Percentiles rank a stretch among this genome's conserved stretches.
Conservation (phyloP, 2,888 invertebrate genomes). For the Aporophyla lueneburgensis region DNA sequence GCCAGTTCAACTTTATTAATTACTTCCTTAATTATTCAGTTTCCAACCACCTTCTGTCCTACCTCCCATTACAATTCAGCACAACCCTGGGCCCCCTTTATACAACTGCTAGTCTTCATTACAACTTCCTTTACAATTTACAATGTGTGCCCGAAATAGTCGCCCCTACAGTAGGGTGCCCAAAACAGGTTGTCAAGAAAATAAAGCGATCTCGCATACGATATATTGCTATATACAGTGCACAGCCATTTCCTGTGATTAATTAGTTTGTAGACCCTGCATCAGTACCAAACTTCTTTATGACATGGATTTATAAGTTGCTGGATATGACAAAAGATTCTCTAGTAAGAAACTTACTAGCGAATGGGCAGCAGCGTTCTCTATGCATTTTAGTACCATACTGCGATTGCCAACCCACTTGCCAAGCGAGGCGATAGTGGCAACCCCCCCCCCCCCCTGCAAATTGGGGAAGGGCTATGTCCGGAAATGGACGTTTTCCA, state of each 20-base stretch:
- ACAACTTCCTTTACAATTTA: conserved; percentile 36
- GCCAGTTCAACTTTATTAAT: background rate
- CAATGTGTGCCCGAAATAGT: conserved; percentile 33
- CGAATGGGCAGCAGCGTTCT: too few relatives aligned
- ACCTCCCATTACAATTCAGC: conserved; percentile 18
- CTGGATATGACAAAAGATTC: conserved; percentile 22
- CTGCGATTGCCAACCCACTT: too few relatives aligned
- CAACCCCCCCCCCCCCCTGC: too few relatives aligned
- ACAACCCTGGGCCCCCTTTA: conserved; percentile 14
- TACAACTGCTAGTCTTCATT: conserved; percentile 25
- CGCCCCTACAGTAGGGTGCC: conserved; percentile 12
- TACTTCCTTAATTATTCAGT: conserved; percentile 24
- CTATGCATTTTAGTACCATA: too few relatives aligned
- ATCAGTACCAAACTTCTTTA: conserved; percentile 21
- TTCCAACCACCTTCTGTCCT: background rate
- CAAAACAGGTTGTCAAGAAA: conserved; percentile 58
- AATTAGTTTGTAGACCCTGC: conserved; percentile 45
- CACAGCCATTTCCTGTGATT: conserved; percentile 50
- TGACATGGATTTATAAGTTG: background rate
- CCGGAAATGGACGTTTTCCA: too few relatives aligned
- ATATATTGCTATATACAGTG: conserved; percentile 27
- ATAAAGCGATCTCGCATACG: conserved; percentile 50
- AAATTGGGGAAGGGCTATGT: too few relatives aligned
- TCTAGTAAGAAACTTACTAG: too few relatives aligned
- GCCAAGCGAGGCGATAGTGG: too few relatives aligned